A percentile compares a stretch with the other conserved stretches of the same genome.
Conservation (phyloP, 2,113 vertebrate species). For the Microcebus griseorufus region DNA sequence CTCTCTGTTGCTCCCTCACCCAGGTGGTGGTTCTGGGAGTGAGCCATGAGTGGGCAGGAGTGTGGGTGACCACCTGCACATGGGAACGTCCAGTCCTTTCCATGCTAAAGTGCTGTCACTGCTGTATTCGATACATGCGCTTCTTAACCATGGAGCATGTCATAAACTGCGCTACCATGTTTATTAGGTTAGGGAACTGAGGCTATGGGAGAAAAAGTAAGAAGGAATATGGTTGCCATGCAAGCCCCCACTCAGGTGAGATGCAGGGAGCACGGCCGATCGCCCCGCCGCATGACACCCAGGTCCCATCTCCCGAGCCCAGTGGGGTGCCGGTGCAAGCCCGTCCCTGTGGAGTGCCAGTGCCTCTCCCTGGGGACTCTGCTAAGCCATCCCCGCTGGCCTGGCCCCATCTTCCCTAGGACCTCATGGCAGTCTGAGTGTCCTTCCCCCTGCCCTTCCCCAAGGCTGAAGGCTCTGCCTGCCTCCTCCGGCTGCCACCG, state of each 20-base stretch:
- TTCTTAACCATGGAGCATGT: not conserved
- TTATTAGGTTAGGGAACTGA: not conserved
- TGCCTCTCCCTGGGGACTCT: too few relatives aligned
- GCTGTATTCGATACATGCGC: not conserved
- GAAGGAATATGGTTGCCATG: not conserved
- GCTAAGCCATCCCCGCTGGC: not conserved
- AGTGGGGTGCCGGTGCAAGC: rapidly evolving
- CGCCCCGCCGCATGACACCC: rapidly evolving
- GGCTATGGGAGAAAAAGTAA: too few relatives aligned
- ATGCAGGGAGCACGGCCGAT: rapidly evolving
- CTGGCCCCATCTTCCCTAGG: not conserved
- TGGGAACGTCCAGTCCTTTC: not conserved
- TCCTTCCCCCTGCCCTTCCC: not conserved
- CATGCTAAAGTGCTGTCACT: not conserved
- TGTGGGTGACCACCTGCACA: not conserved
- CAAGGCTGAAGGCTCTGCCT: not conserved
- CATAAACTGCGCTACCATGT: not conserved
- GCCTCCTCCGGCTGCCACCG: not conserved
- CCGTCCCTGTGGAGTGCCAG: rapidly evolving
- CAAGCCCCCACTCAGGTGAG: rapidly evolving
- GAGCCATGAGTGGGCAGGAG: not conserved
- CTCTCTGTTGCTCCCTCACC: too few relatives aligned
- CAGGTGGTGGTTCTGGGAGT: not conserved
- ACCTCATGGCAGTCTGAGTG: not conserved
- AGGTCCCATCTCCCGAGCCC: not conserved